Base-by-base conservation (phyloP, 2,797 vertebrate genomes). In the Nannoperca obscura region DNA sequence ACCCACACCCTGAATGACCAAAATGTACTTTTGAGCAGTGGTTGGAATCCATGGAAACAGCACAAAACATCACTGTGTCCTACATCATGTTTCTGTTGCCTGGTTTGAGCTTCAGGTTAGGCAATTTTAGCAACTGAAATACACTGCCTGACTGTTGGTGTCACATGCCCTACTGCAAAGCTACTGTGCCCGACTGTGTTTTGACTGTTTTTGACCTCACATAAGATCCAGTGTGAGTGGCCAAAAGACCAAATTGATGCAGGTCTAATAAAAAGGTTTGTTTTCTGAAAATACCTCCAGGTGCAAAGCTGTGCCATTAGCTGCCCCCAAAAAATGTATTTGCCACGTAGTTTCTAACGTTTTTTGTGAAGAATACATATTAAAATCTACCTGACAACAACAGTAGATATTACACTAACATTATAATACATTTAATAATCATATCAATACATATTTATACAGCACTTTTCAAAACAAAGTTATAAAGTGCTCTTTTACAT, bases 21-120 rank as follows among this genome's bases (percentile, higher is more conserved):
- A 46, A 62, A 62, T 65, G 7, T 36, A 15, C 42, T 61, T 50
- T 64, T 60, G 60, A 38, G 34, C 53, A 13, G 30, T 66, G 12
- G 0, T 36, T 61, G 44, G 11, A 30, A 32, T 63, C 67, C 17
- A 54, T 72, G 62, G 32, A 64, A 60, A 55, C 24, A 19, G 12
- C 20, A 42, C 36, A 67, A 32, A 62, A n/a, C 38, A 42, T 36
- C 24, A 24, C 14, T 49, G 10, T 12, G 24, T 46, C 9, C 19
- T 27, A 30, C 12, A 17, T 27, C 32, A 42, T 9, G 12, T 38
- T 38, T 19, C 7, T 64, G 49, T 64, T 10, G 27, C 53, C 12
- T 46, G 50, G 1, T 67, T 14, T 42, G 4, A 46, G 61, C 6
- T 1, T 24, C n/a, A 54, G 12, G 50, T 27, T 27, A 27, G 2